phyloP scores from a whole-genome alignment of 2,797 vertebrate genomes.

The Austrolebias charrua region DNA sequence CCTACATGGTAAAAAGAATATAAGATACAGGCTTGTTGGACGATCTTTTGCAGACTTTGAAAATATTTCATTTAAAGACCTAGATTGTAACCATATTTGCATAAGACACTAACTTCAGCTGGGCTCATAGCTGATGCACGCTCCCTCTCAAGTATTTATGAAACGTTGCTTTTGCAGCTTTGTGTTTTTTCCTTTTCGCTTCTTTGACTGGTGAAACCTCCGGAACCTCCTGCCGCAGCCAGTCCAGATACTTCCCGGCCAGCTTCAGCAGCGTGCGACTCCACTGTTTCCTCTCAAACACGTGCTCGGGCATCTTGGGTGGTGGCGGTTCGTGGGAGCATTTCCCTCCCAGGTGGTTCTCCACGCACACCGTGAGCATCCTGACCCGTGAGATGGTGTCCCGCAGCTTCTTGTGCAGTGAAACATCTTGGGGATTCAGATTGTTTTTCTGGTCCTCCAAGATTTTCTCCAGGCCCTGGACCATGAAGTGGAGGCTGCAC shows the following conservation, averaged over 20 bases:
- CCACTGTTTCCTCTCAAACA: constrained; percentile 67
- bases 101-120: neutral
- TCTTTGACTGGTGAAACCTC: neutral
- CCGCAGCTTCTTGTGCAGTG: constrained; percentile 17
- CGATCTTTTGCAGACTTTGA: constrained; percentile 1
- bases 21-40: neutral
- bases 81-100: constrained; percentile 2
- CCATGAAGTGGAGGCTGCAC: constrained; percentile 66
- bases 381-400: fast-evolving
- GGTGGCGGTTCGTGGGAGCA: constrained; percentile 9
- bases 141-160: constrained; percentile 25
- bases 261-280: constrained; percentile 49
- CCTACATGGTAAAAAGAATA: neutral
- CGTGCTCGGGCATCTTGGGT: neutral
- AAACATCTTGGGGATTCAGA: constrained; percentile 37
- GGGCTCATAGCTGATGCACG: constrained; percentile 29
- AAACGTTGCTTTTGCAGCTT: fast-evolving
- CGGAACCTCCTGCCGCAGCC: constrained; percentile 25
- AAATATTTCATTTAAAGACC: neutral
- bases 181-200: neutral
- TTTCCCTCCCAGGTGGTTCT: neutral
- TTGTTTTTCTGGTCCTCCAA: constrained; percentile 54
- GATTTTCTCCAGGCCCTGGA: constrained; percentile 36
- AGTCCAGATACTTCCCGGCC: constrained; percentile 47
- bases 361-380: constrained; percentile 1